These are phyloP conservation scores for Epirrhoe alternata DNA, from an alignment of 2,888 invertebrate species.

Conservation along the genomic window DNA sequence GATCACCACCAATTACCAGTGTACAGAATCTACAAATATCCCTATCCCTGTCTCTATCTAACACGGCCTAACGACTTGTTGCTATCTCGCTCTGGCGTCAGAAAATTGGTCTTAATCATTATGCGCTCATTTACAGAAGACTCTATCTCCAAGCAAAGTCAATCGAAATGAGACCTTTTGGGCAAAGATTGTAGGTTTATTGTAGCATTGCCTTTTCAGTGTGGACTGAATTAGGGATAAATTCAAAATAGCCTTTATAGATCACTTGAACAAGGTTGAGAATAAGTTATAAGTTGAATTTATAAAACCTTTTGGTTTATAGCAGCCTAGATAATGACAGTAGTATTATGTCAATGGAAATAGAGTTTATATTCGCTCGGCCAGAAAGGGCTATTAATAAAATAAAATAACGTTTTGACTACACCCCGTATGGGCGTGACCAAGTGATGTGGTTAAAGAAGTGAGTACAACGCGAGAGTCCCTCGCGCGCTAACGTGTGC, in stretches of 20 bases:
- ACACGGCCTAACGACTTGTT: slow-evolving; percentile 38
- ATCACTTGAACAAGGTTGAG: slow-evolving; percentile 18
- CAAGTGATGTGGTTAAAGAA: slow-evolving; percentile 46
- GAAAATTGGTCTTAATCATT: slow-evolving; percentile 72
- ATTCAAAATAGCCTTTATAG: slow-evolving; percentile 19
- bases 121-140: slow-evolving; percentile 39
- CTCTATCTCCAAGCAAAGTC: slow-evolving; percentile 6
- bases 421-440: slow-evolving; percentile 83
- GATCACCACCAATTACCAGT: slow-evolving; percentile 83
- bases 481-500: slow-evolving; percentile 61
- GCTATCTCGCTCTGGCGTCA: slow-evolving; percentile 46
- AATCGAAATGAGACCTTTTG: slow-evolving; percentile 28
- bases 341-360: slow-evolving; percentile 64
- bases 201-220: slow-evolving; percentile 2
- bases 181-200: slow-evolving; percentile 24
- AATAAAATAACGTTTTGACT: slow-evolving; percentile 70
- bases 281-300: slow-evolving; percentile 9
- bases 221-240: background rate
- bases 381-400: slow-evolving; percentile 68
- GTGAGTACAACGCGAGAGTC: slow-evolving; percentile 64
- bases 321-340: slow-evolving; percentile 56
- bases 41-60: slow-evolving; percentile 46
- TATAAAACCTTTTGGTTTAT: slow-evolving; percentile 42
- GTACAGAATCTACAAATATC: slow-evolving; percentile 72
- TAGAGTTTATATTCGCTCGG: slow-evolving; percentile 76